Evolutionary conservation across 2,797 vertebrate species (phyloP).

Genomic region (Semotilus atromaculatus): DNA sequence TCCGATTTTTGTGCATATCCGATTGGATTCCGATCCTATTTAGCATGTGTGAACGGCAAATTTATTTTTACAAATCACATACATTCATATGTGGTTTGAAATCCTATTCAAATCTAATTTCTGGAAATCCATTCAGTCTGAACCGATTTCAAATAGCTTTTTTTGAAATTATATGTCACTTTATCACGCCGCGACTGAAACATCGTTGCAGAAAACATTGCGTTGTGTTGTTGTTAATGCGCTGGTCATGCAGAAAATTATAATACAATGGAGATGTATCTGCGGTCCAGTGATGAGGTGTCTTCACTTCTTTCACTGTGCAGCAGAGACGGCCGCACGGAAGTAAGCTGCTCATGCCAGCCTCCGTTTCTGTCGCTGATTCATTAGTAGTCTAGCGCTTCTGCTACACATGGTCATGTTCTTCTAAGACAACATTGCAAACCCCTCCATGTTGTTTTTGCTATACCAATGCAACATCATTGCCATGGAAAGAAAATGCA

Average conservation of each 20-base stretch:
- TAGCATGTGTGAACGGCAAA: neutral
- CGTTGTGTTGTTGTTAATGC: neutral
- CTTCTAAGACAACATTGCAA: neutral
- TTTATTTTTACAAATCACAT: too few species aligned
- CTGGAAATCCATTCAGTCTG: neutral
- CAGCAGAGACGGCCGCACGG: too few species aligned
- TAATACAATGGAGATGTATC: too few species aligned
- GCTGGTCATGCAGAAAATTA: too few species aligned
- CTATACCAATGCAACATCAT: neutral
- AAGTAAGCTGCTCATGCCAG: too few species aligned
- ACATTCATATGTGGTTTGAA: neutral
- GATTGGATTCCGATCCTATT: neutral
- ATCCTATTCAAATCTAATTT: neutral
- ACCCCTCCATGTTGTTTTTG: neutral
- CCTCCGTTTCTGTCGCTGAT: too few species aligned
- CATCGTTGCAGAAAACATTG: neutral
- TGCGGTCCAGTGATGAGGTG: too few species aligned
- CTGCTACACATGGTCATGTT: neutral
- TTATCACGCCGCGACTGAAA: neutral
- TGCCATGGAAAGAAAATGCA: neutral
- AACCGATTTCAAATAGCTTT: neutral
- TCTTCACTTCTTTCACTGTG: too few species aligned
- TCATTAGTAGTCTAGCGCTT: too few species aligned
- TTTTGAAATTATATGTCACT: neutral
- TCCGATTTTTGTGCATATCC: neutral